phyloP scores from a whole-genome alignment of 2,888 invertebrate species.

The Allolobophora icterica region DNA sequence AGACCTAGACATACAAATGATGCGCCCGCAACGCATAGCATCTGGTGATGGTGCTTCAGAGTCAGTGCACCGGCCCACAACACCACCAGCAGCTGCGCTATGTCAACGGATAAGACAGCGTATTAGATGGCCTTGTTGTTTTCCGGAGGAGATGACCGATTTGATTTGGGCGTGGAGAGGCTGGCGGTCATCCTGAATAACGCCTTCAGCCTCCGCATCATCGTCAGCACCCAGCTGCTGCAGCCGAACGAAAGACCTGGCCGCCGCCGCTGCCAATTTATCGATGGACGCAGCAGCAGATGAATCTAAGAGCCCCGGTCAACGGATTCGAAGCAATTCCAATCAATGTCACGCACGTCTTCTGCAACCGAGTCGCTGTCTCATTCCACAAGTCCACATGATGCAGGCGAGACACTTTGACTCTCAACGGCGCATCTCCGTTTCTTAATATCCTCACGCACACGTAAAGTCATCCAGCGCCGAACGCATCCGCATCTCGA shows the following conservation, averaged over 20 bases:
- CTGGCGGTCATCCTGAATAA: slow-evolving; percentile 11
- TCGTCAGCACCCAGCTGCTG: not conserved
- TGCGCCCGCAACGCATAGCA: not conserved
- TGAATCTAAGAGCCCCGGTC: not conserved
- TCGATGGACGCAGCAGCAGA: not conserved
- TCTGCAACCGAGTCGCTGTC: too few species aligned
- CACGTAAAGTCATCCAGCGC: not conserved
- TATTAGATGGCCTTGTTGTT: not conserved
- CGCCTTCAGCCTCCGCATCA: not conserved
- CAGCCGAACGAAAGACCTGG: not conserved
- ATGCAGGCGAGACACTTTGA: not conserved
- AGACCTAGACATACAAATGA: not conserved
- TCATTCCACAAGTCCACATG: not conserved
- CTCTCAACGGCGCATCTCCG: not conserved
- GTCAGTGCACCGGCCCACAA: not conserved
- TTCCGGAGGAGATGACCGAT: slow-evolving; percentile 17
- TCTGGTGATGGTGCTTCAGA: not conserved
- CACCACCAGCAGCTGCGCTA: not conserved
- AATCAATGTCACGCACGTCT: not conserved
- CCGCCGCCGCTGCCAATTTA: not conserved
- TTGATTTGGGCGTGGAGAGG: slow-evolving; percentile 10
- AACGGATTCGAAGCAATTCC: not conserved
- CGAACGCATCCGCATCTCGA: not conserved
- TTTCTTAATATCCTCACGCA: not conserved
- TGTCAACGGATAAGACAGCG: slow-evolving; percentile 17